Conservation (phyloP, 1,140 invertebrate genomes). For the Ceratoteleas bidentatus region DNA sequence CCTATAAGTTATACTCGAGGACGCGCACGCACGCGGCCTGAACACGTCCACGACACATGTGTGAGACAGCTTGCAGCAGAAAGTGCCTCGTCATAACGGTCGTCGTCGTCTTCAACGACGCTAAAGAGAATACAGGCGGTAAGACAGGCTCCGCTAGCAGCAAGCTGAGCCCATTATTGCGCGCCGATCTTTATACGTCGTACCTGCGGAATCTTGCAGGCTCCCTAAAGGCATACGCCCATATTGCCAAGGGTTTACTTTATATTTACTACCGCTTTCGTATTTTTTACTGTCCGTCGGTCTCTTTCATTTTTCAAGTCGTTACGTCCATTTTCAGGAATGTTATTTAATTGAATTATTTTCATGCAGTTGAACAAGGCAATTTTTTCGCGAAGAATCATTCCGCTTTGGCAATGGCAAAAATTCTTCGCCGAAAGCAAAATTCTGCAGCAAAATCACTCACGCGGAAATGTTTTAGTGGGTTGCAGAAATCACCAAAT, state of each 20-base stretch:
- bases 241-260: constrained; percentile 62
- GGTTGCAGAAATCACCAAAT: too few relatives aligned
- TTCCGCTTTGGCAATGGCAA: too few relatives aligned
- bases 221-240: constrained; percentile 65
- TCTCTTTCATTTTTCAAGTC: constrained; percentile 49
- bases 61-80: constrained; percentile 58
- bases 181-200: constrained; percentile 55
- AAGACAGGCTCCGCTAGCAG: constrained; percentile 51
- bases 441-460: too few relatives aligned
- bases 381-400: too few relatives aligned
- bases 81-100: constrained; percentile 65
- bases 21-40: constrained; percentile 38
- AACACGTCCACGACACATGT: constrained; percentile 28
- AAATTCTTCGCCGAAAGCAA: too few relatives aligned
- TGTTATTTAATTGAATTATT: constrained; percentile 37
- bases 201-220: constrained; percentile 51
- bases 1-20: constrained; percentile 52
- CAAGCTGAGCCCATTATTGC: constrained; percentile 60
- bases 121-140: constrained; percentile 55
- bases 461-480: too few relatives aligned
- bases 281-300: constrained; percentile 31
- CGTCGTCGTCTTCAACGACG: constrained; percentile 56
- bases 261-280: constrained; percentile 57
- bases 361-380: constrained; percentile 10
- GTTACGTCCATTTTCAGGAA: constrained; percentile 36